Conservation (phyloP, 2,888 invertebrate genomes). For the Ptilodon capucinus region DNA sequence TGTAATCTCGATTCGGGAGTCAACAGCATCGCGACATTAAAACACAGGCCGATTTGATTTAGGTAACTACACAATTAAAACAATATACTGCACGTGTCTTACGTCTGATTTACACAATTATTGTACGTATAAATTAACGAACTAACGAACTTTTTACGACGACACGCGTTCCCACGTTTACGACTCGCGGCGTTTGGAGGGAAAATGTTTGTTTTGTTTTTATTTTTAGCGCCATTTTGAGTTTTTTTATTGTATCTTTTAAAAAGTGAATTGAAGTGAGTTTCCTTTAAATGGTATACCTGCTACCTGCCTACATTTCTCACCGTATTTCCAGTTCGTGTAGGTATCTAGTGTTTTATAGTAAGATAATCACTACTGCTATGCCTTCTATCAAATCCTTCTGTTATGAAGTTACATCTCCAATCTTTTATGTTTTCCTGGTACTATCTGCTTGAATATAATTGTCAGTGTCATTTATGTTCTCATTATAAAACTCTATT, state of each 20-base stretch:
- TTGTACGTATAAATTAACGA: conserved; percentile 57
- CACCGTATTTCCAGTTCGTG: too few relatives aligned
- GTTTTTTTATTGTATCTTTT: conserved; percentile 20
- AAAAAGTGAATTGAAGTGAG: too few relatives aligned
- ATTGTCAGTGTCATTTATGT: too few relatives aligned
- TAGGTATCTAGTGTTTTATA: too few relatives aligned
- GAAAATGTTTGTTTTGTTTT: conserved; percentile 31
- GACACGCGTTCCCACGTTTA: conserved; percentile 37
- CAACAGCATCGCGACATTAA: conserved; percentile 19
- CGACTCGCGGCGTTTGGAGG: conserved; percentile 30
- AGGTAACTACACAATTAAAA: conserved; percentile 35
- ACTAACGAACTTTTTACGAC: conserved; percentile 68
- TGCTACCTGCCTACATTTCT: too few relatives aligned
- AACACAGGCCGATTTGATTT: conserved; percentile 12
- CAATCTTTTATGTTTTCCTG: not conserved
- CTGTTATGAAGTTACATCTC: not conserved
- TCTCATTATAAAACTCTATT: too few relatives aligned
- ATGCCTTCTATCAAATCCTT: not conserved
- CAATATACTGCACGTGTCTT: conserved; percentile 19
- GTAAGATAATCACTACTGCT: too few relatives aligned
- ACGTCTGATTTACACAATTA: conserved; percentile 54
- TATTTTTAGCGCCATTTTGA: conserved; percentile 25
- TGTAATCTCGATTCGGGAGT: conserved; percentile 13
- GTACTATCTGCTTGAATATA: too few relatives aligned
- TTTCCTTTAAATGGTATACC: too few relatives aligned